phyloP scores from a whole-genome alignment of 2,888 invertebrate species.

The Cheilosia impressa region DNA sequence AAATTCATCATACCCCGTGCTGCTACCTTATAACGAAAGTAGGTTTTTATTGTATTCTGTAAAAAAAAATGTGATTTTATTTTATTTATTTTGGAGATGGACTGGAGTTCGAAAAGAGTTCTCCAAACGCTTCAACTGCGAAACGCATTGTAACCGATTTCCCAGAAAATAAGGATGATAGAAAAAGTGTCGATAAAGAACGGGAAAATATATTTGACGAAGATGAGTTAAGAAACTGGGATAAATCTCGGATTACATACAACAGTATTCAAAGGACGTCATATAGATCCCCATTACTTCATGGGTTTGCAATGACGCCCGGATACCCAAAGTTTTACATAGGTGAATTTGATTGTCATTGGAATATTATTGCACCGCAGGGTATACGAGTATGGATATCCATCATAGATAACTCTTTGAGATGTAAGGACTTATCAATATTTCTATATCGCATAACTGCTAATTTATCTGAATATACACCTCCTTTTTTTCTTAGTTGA shows the following conservation, averaged over 20 bases:
- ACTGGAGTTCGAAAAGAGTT: not conserved
- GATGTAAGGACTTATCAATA: constrained; percentile 85
- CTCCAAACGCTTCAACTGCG: not conserved
- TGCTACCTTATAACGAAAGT: constrained; percentile 3
- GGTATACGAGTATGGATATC: constrained; percentile 88
- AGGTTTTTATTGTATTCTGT: no score
- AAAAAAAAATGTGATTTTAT: not conserved
- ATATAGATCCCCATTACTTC: constrained; percentile 76
- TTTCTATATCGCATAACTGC: not conserved
- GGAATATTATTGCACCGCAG: constrained; percentile 87
- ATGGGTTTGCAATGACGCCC: constrained; percentile 88
- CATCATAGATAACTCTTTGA: constrained; percentile 88
- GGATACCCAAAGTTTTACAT: constrained; percentile 91
- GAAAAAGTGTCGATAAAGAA: constrained; percentile 21
- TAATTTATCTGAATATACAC: not conserved
- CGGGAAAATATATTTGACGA: constrained; percentile 46
- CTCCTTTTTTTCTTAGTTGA: constrained; percentile 69
- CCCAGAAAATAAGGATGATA: not conserved
- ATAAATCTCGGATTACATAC: constrained; percentile 48
- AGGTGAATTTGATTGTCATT: constrained; percentile 87
- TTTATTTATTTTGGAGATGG: no score
- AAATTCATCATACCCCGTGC: not conserved
- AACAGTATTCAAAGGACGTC: constrained; percentile 76
- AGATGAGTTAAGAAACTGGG: constrained; percentile 29
- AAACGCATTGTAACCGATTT: not conserved